Evolutionary conservation across 2,888 invertebrate genomes (phyloP), one percentile per base, ranked within the genome.

Genomic region (Plebejus melissa): DNA sequence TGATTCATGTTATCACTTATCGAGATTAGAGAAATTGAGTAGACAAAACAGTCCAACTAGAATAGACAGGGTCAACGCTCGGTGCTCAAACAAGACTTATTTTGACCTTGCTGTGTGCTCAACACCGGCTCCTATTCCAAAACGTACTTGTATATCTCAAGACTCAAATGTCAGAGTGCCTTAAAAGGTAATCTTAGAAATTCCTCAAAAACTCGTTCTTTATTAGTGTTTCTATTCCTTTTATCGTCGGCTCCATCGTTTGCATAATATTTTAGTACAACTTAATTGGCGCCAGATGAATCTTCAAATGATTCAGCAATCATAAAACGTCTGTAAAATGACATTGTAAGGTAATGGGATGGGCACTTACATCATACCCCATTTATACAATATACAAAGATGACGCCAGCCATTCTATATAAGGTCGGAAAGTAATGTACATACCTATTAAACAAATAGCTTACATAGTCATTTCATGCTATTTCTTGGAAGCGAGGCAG

Each of bases 181-280:
- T 36, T 72, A 54, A 72, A 72, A 72, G 50, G 72, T 72, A 54
- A 72, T 72, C 72, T 50, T 46, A 50, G 72, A 72, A 72, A 72
- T 72, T 72, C 72, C 72, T 54, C 46, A 11, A 54, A 71, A 71
- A 72, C 72, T 32, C 11, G 72, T 72, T 72, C 32, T 72, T 72
- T 54, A 72, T 54, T 72, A 54, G 28, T 72, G 46, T 72, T 72
- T 72, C 72, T 72, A 72, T 72, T 50, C 50, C 72, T 72, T 72
- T 70, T 72, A 50, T 32, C 46, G 72, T 16, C 16, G 72, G 32
- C 54, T 72, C 28, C 46, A 36, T 72, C 50, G 50, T 72, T 72
- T 72, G 16, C 28, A 72, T 72, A 54, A 72, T 72, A 54, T 72
- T 72, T 72, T 72, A 32, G 16, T 54, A 50, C 72, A 22, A 50